Percentiles rank a stretch among this genome's conserved stretches.
Evolutionary conservation across 2,888 invertebrate genomes (phyloP).

Genomic region (Pristionchus japonicus): DNA sequence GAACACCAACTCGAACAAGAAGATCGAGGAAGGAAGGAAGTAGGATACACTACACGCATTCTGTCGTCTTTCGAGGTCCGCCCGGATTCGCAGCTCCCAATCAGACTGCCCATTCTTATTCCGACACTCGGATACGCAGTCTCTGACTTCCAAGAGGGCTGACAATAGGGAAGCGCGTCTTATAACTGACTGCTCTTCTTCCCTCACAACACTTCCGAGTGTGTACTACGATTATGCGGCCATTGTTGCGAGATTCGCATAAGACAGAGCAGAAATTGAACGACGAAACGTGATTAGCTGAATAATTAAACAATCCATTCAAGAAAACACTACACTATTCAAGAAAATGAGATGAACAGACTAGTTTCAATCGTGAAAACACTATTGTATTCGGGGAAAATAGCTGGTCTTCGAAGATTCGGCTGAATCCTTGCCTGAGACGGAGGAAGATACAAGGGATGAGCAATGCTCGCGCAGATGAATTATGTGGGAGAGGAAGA

Average conservation of each 20-base stretch:
- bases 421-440: background rate
- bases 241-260: background rate
- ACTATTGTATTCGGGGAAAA: background rate
- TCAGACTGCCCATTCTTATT: background rate
- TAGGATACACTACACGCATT: background rate
- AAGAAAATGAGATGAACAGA: too few relatives aligned
- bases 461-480: background rate
- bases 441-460: background rate
- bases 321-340: too few relatives aligned
- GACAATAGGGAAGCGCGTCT: background rate
- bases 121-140: background rate
- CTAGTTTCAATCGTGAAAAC: too few relatives aligned
- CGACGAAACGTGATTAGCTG: background rate
- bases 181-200: background rate
- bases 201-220: background rate
- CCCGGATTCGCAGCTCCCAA: background rate
- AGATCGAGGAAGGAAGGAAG: background rate
- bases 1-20: background rate
- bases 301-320: background rate
- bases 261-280: background rate
- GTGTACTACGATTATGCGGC: background rate
- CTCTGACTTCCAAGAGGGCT: background rate
- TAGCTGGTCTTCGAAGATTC: background rate
- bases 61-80: background rate
- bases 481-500: constrained; percentile 13